phyloP scores from a whole-genome alignment of 2,888 invertebrate genomes.

The Lutraria lutraria region DNA sequence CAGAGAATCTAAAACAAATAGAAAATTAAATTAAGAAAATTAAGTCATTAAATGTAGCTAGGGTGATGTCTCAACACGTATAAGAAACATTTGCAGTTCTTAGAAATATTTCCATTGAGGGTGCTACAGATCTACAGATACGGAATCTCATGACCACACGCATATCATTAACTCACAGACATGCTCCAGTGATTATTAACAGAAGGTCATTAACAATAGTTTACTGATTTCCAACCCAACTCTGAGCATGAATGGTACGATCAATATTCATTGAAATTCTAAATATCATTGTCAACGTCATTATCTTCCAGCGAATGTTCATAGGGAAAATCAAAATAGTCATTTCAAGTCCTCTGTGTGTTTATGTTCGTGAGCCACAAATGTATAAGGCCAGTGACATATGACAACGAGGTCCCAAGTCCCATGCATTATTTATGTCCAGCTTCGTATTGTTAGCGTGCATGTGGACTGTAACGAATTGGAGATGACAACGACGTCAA shows the following conservation, averaged over 20 bases:
- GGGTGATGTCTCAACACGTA: background rate
- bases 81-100: background rate
- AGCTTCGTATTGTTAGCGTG: background rate
- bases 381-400: background rate
- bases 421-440: slow-evolving; percentile 18
- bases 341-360: background rate
- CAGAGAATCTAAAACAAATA: background rate
- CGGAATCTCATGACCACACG: background rate
- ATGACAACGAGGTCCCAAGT: background rate
- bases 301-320: background rate
- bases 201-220: background rate
- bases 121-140: background rate
- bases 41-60: background rate
- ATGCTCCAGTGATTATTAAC: background rate
- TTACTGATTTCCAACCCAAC: background rate
- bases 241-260: background rate
- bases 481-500: slow-evolving; percentile 20
- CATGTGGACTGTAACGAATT: slow-evolving; percentile 6
- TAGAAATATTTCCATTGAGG: background rate
- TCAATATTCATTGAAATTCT: slow-evolving; percentile 10
- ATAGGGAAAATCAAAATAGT: background rate
- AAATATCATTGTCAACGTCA: background rate
- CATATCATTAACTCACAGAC: background rate
- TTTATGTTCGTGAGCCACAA: background rate
- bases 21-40: background rate